Conservation (phyloP, 2,113 vertebrate genomes). For the Craseonycteris thonglongyai region DNA sequence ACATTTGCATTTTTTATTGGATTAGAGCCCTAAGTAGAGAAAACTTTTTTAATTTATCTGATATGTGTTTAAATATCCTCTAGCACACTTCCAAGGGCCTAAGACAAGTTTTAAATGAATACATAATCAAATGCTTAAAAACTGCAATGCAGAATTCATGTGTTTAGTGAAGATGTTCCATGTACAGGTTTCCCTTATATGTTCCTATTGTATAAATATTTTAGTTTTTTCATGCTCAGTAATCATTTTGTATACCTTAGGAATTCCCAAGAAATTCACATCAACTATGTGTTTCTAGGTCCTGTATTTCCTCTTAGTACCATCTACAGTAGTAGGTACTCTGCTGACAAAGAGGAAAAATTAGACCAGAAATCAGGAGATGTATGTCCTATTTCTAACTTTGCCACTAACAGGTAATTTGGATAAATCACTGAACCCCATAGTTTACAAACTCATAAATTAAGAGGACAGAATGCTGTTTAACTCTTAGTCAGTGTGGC, state of each 20-base stretch:
- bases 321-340: neutral
- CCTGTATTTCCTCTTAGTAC: neutral
- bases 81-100: neutral
- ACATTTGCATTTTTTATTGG: neutral
- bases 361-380: neutral
- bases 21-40: neutral
- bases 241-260: neutral
- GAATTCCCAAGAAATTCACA: neutral
- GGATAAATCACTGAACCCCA: neutral
- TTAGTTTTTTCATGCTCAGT: neutral
- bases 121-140: neutral
- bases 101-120: slow-evolving; percentile 4
- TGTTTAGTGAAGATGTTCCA: neutral
- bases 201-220: neutral
- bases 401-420: neutral
- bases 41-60: neutral
- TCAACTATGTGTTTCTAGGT: neutral
- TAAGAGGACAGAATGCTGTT: neutral
- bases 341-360: neutral
- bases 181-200: neutral
- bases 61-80: neutral
- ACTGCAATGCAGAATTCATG: neutral
- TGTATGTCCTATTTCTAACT: neutral
- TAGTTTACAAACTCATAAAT: neutral
- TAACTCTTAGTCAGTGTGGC: neutral